Evolutionary conservation across 2,113 vertebrate species (phyloP).

Genomic region (Callospermophilus lateralis): DNA sequence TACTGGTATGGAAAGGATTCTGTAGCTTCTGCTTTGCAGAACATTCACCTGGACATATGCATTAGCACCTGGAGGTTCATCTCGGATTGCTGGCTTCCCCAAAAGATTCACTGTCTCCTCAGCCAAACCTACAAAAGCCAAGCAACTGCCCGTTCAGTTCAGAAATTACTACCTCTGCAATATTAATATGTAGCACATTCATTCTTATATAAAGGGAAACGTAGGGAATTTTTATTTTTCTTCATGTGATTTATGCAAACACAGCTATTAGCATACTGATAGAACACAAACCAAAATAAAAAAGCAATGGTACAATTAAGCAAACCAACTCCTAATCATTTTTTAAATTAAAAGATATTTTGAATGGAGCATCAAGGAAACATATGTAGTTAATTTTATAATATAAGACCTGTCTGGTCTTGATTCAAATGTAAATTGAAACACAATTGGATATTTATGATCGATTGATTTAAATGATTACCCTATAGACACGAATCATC

Average conservation of each 20-base stretch:
- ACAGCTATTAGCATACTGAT: neutral
- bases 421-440: slow-evolving; percentile 51
- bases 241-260: neutral
- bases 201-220: neutral
- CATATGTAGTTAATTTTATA: neutral
- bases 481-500: neutral
- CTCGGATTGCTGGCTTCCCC: neutral
- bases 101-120: neutral
- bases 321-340: neutral
- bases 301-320: slow-evolving; percentile 33
- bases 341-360: slow-evolving; percentile 54
- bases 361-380: neutral
- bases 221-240: slow-evolving; percentile 32
- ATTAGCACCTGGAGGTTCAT: neutral
- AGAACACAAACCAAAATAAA: slow-evolving; percentile 45
- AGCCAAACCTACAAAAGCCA: neutral
- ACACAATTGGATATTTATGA: neutral
- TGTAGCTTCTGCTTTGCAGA: neutral
- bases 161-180: neutral
- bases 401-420: slow-evolving; percentile 17
- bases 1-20: neutral
- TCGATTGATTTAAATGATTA: slow-evolving; percentile 36
- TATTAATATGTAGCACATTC: neutral
- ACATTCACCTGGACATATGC: neutral
- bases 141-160: neutral